Evolutionary conservation across 2,797 vertebrate species (phyloP), one percentile per base, ranked within the genome.

Genomic region (Lacerta bilineata): DNA sequence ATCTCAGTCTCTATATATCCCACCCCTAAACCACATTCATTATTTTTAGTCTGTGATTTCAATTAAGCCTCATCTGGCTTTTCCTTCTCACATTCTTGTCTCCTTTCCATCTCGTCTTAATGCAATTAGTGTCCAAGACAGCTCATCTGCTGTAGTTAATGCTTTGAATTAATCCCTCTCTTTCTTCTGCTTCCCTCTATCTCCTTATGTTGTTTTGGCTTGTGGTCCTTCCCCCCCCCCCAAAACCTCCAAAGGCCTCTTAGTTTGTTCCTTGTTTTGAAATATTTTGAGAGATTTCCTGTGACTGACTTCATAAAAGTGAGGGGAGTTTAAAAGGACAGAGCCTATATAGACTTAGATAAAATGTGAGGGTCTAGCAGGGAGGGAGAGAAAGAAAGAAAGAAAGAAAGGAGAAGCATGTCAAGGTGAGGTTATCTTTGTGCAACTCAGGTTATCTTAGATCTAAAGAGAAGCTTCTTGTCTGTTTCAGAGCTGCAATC

Each of bases 391-490:
- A 36, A 41, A 59, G 20, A 36, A 91, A 89, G 90, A 89, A 41
- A 59, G 20, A 36, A 41, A 59, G 20, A 36, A 91, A 94, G 90
- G 83, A 50, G 89, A 91, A 85, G 59, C 91, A 91, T 59, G 79
- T 72, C 88, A 84, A 69, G 87, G 71, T 89, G 92, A 83, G 89
- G 75, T 50, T 87, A 90, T 91, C 91, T 93, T 94, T 89, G 29
- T 75, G 5, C 85, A 93, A 91, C 59, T 91, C 88, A 91, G 89
- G 80, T 87, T 87, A 80, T 89, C 89, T 88, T 91, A 87, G 80
- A 90, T 90, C 86, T 87, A 66, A 83, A 92, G 92, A 91, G 94
- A 88, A 85, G 91, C 61, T 93, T 94, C 93, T 92, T 80, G 91
- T 91, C 91, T 64, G 86, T 92, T 89, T 36, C 66, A 83, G 91